Percentiles rank a stretch among this genome's conserved stretches.
Conservation (phyloP, 1,140 invertebrate species). For the Leguminivora glycinivorella region DNA sequence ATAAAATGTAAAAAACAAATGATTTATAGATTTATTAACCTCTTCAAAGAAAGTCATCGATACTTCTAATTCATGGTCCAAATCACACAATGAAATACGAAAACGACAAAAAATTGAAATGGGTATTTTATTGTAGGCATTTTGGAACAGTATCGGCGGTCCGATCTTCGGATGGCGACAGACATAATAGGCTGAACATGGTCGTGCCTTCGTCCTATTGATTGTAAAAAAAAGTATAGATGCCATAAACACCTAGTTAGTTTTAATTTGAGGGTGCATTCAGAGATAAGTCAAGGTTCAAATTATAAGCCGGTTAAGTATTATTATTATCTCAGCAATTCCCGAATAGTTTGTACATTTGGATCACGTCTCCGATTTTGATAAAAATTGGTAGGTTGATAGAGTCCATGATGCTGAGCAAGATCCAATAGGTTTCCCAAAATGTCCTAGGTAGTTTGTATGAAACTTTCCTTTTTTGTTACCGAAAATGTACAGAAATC, state of each 20-base stretch:
- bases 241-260: slow-evolving; percentile 28
- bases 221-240: slow-evolving; percentile 15
- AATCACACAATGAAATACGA: slow-evolving; percentile 18
- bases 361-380: too few species aligned
- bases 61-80: slow-evolving; percentile 9
- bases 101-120: slow-evolving; percentile 25
- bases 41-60: background rate
- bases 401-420: too few species aligned
- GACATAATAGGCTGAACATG: slow-evolving; percentile 19
- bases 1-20: slow-evolving; percentile 39
- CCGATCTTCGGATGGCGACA: slow-evolving; percentile 25
- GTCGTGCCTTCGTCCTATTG: background rate
- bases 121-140: slow-evolving; percentile 27
- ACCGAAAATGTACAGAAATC: too few species aligned
- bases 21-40: slow-evolving; percentile 7
- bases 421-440: too few species aligned
- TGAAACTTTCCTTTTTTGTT: too few species aligned
- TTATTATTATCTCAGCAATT: too few species aligned
- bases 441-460: too few species aligned
- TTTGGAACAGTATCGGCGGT: background rate
- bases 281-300: background rate
- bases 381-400: too few species aligned
- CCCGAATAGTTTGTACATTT: too few species aligned
- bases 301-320: background rate
- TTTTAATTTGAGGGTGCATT: slow-evolving; percentile 2